A percentile compares a stretch with the other conserved stretches of the same genome.
Conservation (phyloP, 1,140 invertebrate species). For the Nixonia krombeini region DNA sequence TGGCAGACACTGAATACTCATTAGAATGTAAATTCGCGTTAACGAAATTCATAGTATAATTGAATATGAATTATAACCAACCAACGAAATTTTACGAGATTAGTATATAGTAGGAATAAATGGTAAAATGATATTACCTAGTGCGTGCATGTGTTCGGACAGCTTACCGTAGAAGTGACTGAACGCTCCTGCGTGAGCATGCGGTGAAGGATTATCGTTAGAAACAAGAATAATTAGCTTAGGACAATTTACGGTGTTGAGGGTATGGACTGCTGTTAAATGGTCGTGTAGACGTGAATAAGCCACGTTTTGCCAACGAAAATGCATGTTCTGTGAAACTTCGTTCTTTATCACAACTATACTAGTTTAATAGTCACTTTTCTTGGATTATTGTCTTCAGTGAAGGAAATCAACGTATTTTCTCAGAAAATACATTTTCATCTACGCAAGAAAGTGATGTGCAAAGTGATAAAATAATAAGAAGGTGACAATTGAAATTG, state of each 20-base stretch:
- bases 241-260: slow-evolving; percentile 13
- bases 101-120: slow-evolving; percentile 14
- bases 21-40: no score
- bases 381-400: no score
- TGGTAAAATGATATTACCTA: slow-evolving; percentile 69
- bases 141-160: slow-evolving; percentile 69
- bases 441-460: neutral
- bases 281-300: slow-evolving; percentile 18
- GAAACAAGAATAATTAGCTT: slow-evolving; percentile 42
- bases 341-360: no score
- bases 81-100: neutral
- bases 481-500: slow-evolving; percentile 7
- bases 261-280: slow-evolving; percentile 19
- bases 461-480: slow-evolving; percentile 15
- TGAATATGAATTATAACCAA: no score
- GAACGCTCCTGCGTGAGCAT: slow-evolving; percentile 70
- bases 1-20: no score
- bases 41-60: no score
- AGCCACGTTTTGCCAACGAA: slow-evolving; percentile 12
- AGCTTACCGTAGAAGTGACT: slow-evolving; percentile 74
- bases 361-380: no score
- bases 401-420: no score
- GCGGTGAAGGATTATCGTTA: slow-evolving; percentile 64
- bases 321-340: slow-evolving; percentile 1
- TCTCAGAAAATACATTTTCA: no score